phyloP scores from a whole-genome alignment of 2,797 vertebrate genomes.

The Micromesistius poutassou region DNA sequence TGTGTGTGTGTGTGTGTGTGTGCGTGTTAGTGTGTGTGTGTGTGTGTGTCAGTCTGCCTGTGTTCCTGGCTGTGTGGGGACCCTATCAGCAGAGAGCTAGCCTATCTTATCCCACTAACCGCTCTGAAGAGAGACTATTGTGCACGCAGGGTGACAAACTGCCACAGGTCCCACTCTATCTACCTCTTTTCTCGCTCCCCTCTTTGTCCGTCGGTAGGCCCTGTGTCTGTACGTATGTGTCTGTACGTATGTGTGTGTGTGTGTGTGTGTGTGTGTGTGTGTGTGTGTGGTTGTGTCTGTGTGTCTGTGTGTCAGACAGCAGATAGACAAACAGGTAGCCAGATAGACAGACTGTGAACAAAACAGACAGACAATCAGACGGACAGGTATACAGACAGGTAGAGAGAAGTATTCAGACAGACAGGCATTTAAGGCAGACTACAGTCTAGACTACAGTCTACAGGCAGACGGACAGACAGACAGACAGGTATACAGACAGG shows the following conservation, averaged over 20 bases:
- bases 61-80: conserved; percentile 29
- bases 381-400: not conserved
- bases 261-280: conserved; percentile 8
- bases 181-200: not conserved
- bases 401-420: not conserved
- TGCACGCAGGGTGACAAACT: conserved; percentile 57
- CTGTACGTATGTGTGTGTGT: conserved; percentile 5
- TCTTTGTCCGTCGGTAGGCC: not conserved
- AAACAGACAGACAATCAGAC: conserved; percentile 11
- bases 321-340: conserved; percentile 11
- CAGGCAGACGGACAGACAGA: no score
- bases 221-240: not conserved
- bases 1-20: conserved; percentile 26
- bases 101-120: conserved; percentile 70
- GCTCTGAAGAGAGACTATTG: conserved; percentile 60
- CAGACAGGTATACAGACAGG: no score
- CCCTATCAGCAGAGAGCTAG: conserved; percentile 57
- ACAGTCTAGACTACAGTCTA: no score
- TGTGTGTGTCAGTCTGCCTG: conserved; percentile 30
- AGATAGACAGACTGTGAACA: conserved; percentile 27
- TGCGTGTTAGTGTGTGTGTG: conserved; percentile 24
- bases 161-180: conserved; percentile 28
- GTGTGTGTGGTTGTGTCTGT: not conserved
- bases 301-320: not conserved
- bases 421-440: not conserved